Base-by-base conservation (phyloP, 2,797 vertebrate species). In the Echiichthys vipera region DNA sequence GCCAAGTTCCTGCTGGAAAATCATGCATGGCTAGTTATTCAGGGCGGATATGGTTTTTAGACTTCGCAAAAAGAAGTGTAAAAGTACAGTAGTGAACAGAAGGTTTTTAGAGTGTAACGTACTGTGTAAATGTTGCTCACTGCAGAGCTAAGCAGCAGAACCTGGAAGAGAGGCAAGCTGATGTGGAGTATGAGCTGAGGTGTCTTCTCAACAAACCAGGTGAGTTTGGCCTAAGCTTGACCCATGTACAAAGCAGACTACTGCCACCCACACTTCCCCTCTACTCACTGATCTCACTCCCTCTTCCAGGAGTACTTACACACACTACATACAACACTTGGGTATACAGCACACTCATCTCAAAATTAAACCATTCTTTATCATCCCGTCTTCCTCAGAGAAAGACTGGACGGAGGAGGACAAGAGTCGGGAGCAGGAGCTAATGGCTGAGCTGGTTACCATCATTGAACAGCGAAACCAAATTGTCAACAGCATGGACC, bases 151-250 rank as follows among this genome's bases (percentile, higher is more conserved):
- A 98, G 90, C 98, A 99, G 93, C 98, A 99, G 93, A 96, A 96
- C 87, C 93, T 99, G 87, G 98, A 99, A 85, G 97, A 98, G 89
- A 96, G 96, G 51, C 98, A 99, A 81, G 97, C 97, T 0, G 98
- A 99, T 0, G 98, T 99, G 45, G 98, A 99, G 79, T 99, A 96
- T 1, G 97, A 99, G 82, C 94, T 99, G 20, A 93, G 98, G 27
- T 99, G 98, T 88, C 97, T 99, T 17, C 96, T 99, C 80, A 99
- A 99, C 89, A 99, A 99, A 85, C 98, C 98, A 76, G 98, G 98
- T 99, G 81, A 22, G 85, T 71, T 54, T 25, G 4, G 15, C 6
- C 5, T 18, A 2, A 2, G 10, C 18, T 32, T 2, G 20, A 40
- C 24, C 61, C 11, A 13, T 22, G 30, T 68, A 20, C 7, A 29